Conservation (phyloP, 2,888 invertebrate species). For the Drosophila glabriapex region DNA sequence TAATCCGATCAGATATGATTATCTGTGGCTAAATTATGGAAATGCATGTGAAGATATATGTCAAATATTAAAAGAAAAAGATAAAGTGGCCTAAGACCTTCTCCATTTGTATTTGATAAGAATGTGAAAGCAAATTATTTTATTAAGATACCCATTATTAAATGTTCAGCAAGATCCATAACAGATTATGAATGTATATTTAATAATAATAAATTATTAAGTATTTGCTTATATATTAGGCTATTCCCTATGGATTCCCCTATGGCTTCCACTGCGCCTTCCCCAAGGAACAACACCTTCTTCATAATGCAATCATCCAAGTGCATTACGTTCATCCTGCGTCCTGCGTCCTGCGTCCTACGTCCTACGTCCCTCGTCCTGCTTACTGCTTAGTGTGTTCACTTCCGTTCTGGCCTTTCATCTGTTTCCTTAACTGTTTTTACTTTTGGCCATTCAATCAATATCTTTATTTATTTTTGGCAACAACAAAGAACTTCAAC, state of each 20-base stretch:
- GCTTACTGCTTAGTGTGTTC: slow-evolving; percentile 21
- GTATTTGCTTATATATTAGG: neutral
- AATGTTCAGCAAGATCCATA: neutral
- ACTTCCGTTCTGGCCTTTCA: slow-evolving; percentile 61
- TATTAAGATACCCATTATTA: neutral
- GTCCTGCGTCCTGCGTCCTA: slow-evolving; percentile 5
- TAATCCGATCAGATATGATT: no score
- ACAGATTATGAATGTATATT: neutral
- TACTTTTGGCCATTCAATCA: slow-evolving; percentile 26
- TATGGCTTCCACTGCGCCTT: neutral
- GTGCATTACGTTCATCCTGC: slow-evolving; percentile 11
- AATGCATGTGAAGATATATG: no score
- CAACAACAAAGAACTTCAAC: slow-evolving; percentile 36
- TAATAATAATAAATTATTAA: no score
- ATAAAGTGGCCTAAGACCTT: neutral
- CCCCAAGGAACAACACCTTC: slow-evolving; percentile 7
- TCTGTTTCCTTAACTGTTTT: slow-evolving; percentile 62
- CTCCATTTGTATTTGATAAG: neutral
- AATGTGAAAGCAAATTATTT: neutral
- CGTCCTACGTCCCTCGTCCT: slow-evolving; percentile 2
- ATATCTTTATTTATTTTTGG: slow-evolving; percentile 43
- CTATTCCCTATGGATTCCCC: neutral
- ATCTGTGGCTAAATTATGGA: no score
- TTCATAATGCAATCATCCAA: slow-evolving; percentile 18
- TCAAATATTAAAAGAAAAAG: no score